phyloP scores from a whole-genome alignment of 2,113 vertebrate species.

The Thinocorus orbignyianus region DNA sequence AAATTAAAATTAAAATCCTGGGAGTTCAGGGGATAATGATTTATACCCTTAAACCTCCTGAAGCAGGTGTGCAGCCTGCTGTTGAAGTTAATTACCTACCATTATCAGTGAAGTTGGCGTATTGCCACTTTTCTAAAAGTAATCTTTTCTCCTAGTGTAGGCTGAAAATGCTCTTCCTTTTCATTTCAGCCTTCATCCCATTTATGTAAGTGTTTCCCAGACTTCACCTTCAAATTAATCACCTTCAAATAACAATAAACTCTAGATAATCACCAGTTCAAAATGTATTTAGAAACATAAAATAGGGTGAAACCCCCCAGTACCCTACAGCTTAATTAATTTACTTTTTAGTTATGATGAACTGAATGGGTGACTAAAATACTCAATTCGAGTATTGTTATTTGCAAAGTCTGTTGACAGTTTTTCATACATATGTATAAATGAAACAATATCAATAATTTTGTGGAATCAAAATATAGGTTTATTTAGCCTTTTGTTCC shows the following conservation, averaged over 20 bases:
- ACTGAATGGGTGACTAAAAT: not conserved
- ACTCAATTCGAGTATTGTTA: fast-evolving
- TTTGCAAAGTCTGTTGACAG: not conserved
- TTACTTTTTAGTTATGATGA: not conserved
- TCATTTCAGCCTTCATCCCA: not conserved
- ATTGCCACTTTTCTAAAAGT: not conserved
- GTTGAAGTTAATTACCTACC: conserved; percentile 37
- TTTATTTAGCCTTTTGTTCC: not conserved
- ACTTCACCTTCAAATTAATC: not conserved
- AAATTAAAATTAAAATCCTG: conserved; percentile 7
- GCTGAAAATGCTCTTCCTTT: not conserved
- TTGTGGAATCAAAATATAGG: not conserved
- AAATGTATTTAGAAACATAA: not conserved
- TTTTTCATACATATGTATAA: not conserved
- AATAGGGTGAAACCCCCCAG: fast-evolving
- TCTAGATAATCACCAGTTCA: not conserved
- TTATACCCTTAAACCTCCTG: not conserved
- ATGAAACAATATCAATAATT: not conserved
- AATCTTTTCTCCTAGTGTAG: not conserved
- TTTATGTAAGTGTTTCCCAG: not conserved
- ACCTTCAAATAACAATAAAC: not conserved
- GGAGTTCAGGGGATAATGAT: not conserved
- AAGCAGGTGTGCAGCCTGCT: conserved; percentile 41
- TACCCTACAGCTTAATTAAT: not conserved
- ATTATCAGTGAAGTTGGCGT: not conserved